These are phyloP conservation scores for Knipowitschia caucasica DNA, from an alignment of 2,797 vertebrate genomes.

Conservation along the genomic window DNA sequence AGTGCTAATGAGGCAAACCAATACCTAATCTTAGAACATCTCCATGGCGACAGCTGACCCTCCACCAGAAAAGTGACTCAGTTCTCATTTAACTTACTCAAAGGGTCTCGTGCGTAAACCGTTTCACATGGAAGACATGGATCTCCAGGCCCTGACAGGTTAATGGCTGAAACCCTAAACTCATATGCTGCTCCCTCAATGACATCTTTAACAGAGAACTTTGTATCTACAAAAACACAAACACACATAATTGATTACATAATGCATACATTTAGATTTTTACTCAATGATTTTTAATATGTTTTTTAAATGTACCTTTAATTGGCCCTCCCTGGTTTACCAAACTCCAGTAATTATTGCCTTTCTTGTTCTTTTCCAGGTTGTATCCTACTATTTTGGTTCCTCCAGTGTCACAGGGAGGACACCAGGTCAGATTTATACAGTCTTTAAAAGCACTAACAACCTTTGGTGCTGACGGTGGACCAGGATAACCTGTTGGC, in stretches of 20 bases:
- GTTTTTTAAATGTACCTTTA: constrained; percentile 63
- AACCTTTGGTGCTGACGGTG: constrained; percentile 79
- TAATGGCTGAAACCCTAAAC: constrained; percentile 86
- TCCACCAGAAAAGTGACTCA: no score
- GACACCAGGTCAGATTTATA: constrained; percentile 79
- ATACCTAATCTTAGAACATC: no score
- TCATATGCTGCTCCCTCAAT: constrained; percentile 84
- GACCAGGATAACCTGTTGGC: constrained; percentile 77
- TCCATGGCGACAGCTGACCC: no score
- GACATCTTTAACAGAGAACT: constrained; percentile 75
- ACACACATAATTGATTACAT: neutral
- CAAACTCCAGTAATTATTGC: constrained; percentile 80
- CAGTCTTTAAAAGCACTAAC: constrained; percentile 75
- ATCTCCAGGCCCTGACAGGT: constrained; percentile 81
- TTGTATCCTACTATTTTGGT: constrained; percentile 82
- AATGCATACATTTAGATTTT: no score
- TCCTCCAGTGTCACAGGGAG: constrained; percentile 76
- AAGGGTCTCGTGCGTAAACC: constrained; percentile 77
- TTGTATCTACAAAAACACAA: constrained; percentile 58
- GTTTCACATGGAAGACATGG: constrained; percentile 80
- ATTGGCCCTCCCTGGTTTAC: constrained; percentile 75
- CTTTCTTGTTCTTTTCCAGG: constrained; percentile 87
- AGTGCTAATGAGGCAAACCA: no score
- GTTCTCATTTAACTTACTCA: constrained; percentile 76
- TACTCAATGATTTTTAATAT: no score